Conservation (phyloP, 1,140 invertebrate species). For the Brachionus calyciflorus region DNA sequence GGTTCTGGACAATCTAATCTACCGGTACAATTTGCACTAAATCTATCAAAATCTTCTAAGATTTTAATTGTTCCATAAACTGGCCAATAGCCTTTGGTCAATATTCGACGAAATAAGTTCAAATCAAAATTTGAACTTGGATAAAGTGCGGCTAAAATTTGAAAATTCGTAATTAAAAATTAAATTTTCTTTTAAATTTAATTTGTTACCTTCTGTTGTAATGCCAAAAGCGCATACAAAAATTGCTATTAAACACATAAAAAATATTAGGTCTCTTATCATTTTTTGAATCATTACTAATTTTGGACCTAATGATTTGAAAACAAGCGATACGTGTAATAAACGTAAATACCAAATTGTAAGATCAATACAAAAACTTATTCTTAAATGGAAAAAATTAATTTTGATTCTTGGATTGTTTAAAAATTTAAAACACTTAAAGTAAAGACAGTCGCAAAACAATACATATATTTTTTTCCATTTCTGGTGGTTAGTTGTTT, state of each 20-base stretch:
- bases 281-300: constrained; percentile 41
- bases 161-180: background rate
- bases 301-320: constrained; percentile 39
- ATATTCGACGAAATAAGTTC: constrained; percentile 52
- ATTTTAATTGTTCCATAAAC: constrained; percentile 58
- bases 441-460: too few relatives aligned
- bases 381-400: too few relatives aligned
- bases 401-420: too few relatives aligned
- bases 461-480: too few relatives aligned
- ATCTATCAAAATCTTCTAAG: constrained; percentile 53
- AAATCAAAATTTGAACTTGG: constrained; percentile 51
- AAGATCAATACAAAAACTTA: constrained; percentile 30
- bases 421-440: too few relatives aligned
- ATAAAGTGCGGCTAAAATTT: constrained; percentile 53
- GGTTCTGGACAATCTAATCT: constrained; percentile 49
- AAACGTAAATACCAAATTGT: constrained; percentile 27
- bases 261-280: constrained; percentile 23
- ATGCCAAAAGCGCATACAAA: constrained; percentile 39
- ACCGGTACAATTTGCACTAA: background rate
- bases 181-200: background rate
- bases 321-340: constrained; percentile 26
- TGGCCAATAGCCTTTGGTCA: constrained; percentile 58
- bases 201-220: constrained; percentile 18
- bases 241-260: constrained; percentile 6
- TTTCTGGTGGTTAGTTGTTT: background rate